Evolutionary conservation across 1,140 invertebrate species (phyloP).

Genomic region (Drosophila subobscura): DNA sequence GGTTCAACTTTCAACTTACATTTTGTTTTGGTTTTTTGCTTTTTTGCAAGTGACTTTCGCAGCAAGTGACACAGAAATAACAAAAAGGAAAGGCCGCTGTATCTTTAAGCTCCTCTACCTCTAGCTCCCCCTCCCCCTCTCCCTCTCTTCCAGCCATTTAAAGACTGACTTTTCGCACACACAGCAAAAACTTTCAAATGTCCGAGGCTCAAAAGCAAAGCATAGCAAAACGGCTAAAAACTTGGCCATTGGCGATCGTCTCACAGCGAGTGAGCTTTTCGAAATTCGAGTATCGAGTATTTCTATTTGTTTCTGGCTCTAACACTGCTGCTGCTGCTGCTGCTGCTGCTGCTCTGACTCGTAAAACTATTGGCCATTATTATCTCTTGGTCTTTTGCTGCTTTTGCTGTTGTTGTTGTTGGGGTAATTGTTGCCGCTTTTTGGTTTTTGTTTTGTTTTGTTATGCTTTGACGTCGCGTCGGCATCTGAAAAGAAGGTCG

Average conservation of each 20-base stretch:
- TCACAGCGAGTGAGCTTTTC: slow-evolving; percentile 31
- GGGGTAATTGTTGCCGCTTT: slow-evolving; percentile 76
- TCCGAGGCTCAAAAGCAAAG: slow-evolving; percentile 39
- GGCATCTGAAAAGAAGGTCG: slow-evolving; percentile 75
- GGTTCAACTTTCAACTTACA: slow-evolving; percentile 76
- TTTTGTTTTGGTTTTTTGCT: slow-evolving; percentile 1
- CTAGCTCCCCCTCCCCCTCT: background rate
- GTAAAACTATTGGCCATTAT: slow-evolving; percentile 73
- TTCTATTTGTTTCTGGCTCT: slow-evolving; percentile 39
- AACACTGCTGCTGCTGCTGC: slow-evolving; percentile 9
- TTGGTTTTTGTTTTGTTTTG: slow-evolving; percentile 52
- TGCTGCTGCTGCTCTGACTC: slow-evolving; percentile 24
- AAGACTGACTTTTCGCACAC: slow-evolving; percentile 50
- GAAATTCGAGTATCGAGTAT: slow-evolving; percentile 64
- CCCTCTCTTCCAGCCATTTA: slow-evolving; percentile 14
- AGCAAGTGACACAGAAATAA: slow-evolving; percentile 71
- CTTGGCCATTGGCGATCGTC: slow-evolving; percentile 55
- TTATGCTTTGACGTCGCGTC: slow-evolving; percentile 49
- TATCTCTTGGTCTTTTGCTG: slow-evolving; percentile 41
- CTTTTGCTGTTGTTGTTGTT: slow-evolving; percentile 43
- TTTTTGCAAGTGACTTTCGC: slow-evolving; percentile 63
- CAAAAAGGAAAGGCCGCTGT: slow-evolving; percentile 65
- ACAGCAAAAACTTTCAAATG: slow-evolving; percentile 77
- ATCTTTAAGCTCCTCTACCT: slow-evolving; percentile 23
- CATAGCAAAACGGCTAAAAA: slow-evolving; percentile 19